Base-by-base conservation (phyloP, 2,113 vertebrate genomes). In the Poecile atricapillus region DNA sequence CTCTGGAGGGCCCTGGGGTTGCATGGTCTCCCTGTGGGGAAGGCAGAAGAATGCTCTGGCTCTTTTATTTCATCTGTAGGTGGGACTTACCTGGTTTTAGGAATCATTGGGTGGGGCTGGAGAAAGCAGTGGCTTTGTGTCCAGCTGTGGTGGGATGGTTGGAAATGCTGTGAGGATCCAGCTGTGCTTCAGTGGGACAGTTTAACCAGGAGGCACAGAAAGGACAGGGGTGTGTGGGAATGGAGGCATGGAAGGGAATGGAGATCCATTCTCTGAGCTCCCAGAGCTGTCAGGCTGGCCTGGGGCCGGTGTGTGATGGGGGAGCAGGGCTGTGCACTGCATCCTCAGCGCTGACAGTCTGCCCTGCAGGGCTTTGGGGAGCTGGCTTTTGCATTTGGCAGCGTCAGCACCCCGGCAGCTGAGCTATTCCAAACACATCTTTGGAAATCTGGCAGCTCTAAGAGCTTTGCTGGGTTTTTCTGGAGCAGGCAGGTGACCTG, bases 211-310 rank as follows among this genome's bases (percentile, higher is more conserved):
- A 11, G 49, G 20, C 43, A 74, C 63, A 20, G 76, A 6, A 15
- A 14, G 39, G 39, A 12, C 39, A 12, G 23, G 15, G 1, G 14
- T 20, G 35, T 28, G 37, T 24, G 47, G 31, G n/a, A n/a, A n/a
- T n/a, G n/a, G n/a, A n/a, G 43, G 55, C 6, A 2, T 4, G 49
- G 43, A 30, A 5, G n/a, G 7, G 31, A 12, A 7, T 22, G 1
- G 7, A 46, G 55, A 58, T 33, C 41, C 18, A 0, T 44, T 39
- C 39, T 65, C 20, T 62, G 63, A 56, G 79, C 55, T 67, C 43
- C 67, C 37, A 10, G 46, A 70, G 64, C 31, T 52, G 64, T 33
- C 59, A 55, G 33, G 44, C 58, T 88, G 76, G 15, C 23, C 85
- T 60, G 15, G 73, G 65, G 16, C 65, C 22, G n/a, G 11, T 9